phyloP scores from a whole-genome alignment of 2,888 invertebrate genomes.

The Aspidiotus destructor region DNA sequence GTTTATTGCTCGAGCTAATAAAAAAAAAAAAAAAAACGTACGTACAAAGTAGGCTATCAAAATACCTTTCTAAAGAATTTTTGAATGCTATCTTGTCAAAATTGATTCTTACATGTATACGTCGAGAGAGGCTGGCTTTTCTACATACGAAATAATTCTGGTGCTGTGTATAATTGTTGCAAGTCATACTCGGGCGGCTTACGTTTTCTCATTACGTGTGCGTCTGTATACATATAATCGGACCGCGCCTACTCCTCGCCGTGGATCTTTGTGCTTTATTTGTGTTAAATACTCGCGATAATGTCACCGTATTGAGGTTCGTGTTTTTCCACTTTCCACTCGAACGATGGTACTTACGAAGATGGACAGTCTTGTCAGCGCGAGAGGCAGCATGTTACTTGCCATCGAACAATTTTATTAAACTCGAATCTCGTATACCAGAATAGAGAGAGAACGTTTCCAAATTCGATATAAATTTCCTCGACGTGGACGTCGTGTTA shows the following conservation, averaged over 20 bases:
- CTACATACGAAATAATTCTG: neutral
- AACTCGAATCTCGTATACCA: neutral
- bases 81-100: conserved; percentile 28
- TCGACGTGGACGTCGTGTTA: neutral
- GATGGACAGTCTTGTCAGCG: neutral
- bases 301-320: neutral
- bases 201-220: neutral
- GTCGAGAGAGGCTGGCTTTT: conserved; percentile 1
- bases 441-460: neutral
- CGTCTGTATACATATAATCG: neutral
- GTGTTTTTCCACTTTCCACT: neutral
- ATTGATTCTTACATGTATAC: conserved; percentile 17
- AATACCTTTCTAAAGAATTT: conserved; percentile 24
- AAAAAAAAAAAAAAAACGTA: conserved; percentile 9
- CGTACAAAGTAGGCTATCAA: conserved; percentile 30
- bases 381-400: neutral
- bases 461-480: neutral
- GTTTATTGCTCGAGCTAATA: conserved; percentile 28
- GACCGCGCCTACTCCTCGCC: neutral
- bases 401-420: neutral
- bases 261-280: neutral
- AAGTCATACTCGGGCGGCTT: neutral
- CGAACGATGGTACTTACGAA: no score
- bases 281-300: conserved; percentile 4
- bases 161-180: neutral